Evolutionary conservation across 2,113 vertebrate genomes (phyloP).

Genomic region (Limnothrissa miodon): DNA sequence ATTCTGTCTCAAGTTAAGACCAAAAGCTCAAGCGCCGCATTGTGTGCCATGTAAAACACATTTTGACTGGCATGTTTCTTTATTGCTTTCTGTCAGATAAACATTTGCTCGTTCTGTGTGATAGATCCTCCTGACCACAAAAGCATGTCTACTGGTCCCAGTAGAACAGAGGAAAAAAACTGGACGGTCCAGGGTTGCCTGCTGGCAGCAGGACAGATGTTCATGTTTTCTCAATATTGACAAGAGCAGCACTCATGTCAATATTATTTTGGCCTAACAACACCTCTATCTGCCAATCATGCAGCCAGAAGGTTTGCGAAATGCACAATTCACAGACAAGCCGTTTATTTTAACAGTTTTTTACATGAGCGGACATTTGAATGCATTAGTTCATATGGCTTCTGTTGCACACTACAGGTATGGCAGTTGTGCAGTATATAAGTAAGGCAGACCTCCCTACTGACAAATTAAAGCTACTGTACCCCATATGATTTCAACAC

Average conservation of each 20-base stretch:
- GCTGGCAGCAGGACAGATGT: background rate
- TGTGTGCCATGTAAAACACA: conserved; percentile 20
- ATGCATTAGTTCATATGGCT: background rate
- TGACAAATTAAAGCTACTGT: too few species aligned
- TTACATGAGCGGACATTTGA: background rate
- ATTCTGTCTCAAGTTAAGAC: background rate
- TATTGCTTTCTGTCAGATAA: background rate
- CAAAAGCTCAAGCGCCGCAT: background rate
- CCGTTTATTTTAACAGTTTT: background rate
- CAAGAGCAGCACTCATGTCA: background rate
- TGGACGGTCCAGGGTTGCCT: background rate
- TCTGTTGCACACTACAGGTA: too few species aligned
- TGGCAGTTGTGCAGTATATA: too few species aligned
- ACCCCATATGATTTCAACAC: too few species aligned
- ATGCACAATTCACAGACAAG: background rate
- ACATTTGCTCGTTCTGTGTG: background rate
- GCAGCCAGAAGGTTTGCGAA: background rate
- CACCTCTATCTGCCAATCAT: background rate
- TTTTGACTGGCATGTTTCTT: conserved; percentile 1
- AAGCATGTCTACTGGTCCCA: background rate
- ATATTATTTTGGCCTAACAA: background rate
- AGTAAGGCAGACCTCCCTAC: too few species aligned
- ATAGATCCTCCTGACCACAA: background rate
- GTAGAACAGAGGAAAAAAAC: background rate
- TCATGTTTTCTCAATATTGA: background rate